A percentile compares a stretch with the other conserved stretches of the same genome.
Evolutionary conservation across 2,113 vertebrate genomes (phyloP).

Genomic region (Coptodon bakossiorum): DNA sequence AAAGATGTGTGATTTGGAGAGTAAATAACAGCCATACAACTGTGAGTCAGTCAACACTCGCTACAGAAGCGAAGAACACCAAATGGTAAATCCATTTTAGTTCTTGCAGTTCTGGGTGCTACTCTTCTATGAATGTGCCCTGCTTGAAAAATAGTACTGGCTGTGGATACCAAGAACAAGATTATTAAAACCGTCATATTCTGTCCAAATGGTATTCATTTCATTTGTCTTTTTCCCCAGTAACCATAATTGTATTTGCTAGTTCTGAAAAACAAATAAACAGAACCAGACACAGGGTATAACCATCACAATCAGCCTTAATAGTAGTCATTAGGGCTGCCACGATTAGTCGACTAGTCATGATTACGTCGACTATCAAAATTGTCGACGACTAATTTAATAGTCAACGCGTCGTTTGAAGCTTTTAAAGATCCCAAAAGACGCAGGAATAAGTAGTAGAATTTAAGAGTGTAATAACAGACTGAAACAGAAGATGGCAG

Average conservation of each 20-base stretch:
- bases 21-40: neutral
- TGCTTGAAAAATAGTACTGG: neutral
- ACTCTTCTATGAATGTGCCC: neutral
- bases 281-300: neutral
- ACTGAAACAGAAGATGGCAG: neutral
- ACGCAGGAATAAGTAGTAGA: neutral
- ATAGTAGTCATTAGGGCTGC: neutral
- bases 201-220: neutral
- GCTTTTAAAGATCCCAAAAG: neutral
- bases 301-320: neutral
- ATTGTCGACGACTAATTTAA: neutral
- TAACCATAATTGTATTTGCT: neutral
- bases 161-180: neutral
- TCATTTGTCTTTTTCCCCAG: neutral
- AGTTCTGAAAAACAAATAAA: neutral
- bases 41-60: neutral
- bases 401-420: accelerated
- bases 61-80: neutral
- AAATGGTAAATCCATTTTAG: neutral
- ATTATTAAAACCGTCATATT: neutral
- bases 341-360: neutral
- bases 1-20: neutral
- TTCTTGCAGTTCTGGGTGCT: neutral
- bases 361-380: neutral
- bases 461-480: neutral